phyloP scores from a whole-genome alignment of 1,140 invertebrate species.

The Diorhabda sublineata region DNA sequence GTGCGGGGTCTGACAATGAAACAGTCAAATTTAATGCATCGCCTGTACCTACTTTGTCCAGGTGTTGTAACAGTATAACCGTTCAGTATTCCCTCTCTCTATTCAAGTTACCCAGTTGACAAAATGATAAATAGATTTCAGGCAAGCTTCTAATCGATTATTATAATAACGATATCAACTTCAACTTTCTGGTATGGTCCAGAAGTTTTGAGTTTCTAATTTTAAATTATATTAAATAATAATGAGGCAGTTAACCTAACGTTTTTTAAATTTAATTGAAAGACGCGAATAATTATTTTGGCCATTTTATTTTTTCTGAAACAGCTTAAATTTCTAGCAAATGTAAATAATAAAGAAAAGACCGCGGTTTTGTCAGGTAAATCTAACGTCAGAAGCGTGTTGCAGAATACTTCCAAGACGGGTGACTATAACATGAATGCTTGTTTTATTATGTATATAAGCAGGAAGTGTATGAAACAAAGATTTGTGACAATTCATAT shows the following conservation, averaged over 20 bases:
- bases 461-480: too few species aligned
- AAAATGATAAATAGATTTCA: slow-evolving; percentile 40
- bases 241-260: not conserved
- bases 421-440: too few species aligned
- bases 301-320: too few species aligned
- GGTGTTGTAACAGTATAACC: slow-evolving; percentile 39
- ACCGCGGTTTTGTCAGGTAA: too few species aligned
- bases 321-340: too few species aligned
- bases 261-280: not conserved
- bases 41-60: slow-evolving; percentile 34
- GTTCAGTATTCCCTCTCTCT: slow-evolving; percentile 30
- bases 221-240: too few species aligned
- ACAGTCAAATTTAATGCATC: slow-evolving; percentile 33
- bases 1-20: slow-evolving; percentile 4
- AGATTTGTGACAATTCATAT: too few species aligned
- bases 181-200: not conserved
- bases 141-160: slow-evolving; percentile 38
- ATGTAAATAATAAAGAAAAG: too few species aligned
- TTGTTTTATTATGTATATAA: too few species aligned
- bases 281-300: not conserved
- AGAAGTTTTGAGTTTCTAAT: too few species aligned
- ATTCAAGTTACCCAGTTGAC: slow-evolving; percentile 30
- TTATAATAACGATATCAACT: not conserved
- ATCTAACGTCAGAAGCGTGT: too few species aligned
- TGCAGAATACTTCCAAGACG: too few species aligned